Base-by-base conservation (phyloP, 2,113 vertebrate species). In the Coptodon rendalli region DNA sequence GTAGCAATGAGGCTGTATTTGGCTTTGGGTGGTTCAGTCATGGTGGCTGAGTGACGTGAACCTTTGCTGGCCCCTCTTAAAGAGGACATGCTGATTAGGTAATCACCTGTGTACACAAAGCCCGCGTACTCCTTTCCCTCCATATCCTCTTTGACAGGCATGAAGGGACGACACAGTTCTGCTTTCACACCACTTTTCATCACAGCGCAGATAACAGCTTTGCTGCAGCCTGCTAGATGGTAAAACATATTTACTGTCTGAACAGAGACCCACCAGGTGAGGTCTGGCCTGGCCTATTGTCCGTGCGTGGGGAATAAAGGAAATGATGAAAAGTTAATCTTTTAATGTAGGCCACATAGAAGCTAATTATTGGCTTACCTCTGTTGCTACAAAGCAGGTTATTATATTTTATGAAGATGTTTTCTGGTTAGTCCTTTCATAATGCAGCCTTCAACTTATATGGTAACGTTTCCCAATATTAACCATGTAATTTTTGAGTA, bases 91-190 rank as follows among this genome's bases (percentile, higher is more conserved):
- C 90, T 96, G 95, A 96, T 96, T 96, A 92, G 95, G 94, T 95
- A 95, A 97, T 97, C 96, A 96, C 95, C 96, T 96, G 96, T 94
- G 95, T 96, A 96, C 96, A 96, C 95, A 97, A 91, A 94, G 89
- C 89, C 92, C 22, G 57, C 38, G 48, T 84, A 31, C 93, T 71
- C 86, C 92, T 92, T 92, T 93, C 45, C 68, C 86, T 93, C 87
- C 89, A 89, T 85, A 94, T 95, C 93, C 92, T 91, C 92, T 90
- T 48, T 95, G 93, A 94, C 95, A 95, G 95, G 94, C 94, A 57
- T 83, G 86, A 91, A 87, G 83, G 85, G 92, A 95, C 87, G 87
- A 95, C 94, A 87, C 92, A 7, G 89, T 86, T 86, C 81, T 91
- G 87, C 92, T 91, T 95, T 95, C 92, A 94, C 94, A 89, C 91